A percentile compares a stretch with the other conserved stretches of the same genome.
Conservation (phyloP, 2,113 vertebrate species). For the Daboia siamensis region DNA sequence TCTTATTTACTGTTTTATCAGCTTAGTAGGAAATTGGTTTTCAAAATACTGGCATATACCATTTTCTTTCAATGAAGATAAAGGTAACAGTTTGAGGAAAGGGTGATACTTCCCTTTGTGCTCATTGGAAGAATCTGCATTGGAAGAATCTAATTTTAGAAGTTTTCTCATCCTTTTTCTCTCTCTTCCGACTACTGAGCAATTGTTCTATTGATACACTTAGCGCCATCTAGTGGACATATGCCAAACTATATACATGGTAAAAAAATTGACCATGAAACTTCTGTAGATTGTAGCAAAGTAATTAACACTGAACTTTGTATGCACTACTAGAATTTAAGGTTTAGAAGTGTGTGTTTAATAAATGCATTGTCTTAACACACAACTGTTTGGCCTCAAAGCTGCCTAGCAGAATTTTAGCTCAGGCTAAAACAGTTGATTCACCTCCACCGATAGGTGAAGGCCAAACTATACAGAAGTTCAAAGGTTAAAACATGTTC, state of each 20-base stretch:
- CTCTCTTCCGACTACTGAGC: background rate
- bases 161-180: background rate
- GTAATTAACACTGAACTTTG: background rate
- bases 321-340: background rate
- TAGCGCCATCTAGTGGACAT: constrained; percentile 55
- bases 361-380: background rate
- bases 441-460: background rate
- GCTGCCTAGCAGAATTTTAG: background rate
- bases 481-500: background rate
- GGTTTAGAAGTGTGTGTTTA: background rate
- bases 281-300: background rate
- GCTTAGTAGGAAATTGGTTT: background rate
- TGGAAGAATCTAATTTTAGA: background rate
- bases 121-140: background rate
- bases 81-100: background rate
- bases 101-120: background rate
- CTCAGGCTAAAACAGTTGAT: background rate
- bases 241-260: background rate
- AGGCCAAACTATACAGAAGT: background rate
- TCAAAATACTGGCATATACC: background rate
- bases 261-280: background rate
- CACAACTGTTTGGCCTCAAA: background rate
- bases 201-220: background rate
- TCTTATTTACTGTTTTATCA: background rate
- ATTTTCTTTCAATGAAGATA: background rate